These are phyloP conservation scores for Dendroctonus valens DNA, from an alignment of 1,140 invertebrate species.

Conservation along the genomic window DNA sequence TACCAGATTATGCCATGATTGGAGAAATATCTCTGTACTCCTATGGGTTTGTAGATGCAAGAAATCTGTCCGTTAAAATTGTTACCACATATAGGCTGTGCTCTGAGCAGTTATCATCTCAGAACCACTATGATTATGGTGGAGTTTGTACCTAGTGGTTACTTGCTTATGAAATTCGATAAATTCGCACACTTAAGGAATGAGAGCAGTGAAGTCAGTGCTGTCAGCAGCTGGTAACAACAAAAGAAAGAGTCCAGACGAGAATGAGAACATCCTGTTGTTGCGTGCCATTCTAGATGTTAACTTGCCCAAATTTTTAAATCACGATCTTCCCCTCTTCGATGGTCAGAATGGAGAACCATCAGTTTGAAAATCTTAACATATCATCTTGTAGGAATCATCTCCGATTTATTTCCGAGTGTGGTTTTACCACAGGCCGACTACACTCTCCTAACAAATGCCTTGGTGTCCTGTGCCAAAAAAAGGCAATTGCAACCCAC, in stretches of 20 bases:
- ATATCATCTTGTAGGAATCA: slow-evolving; percentile 57
- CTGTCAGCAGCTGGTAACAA: slow-evolving; percentile 83
- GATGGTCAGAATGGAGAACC: slow-evolving; percentile 56
- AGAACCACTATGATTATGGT: slow-evolving; percentile 89
- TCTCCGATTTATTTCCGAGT: slow-evolving; percentile 88
- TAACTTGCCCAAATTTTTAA: slow-evolving; percentile 90
- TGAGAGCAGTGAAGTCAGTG: slow-evolving; percentile 82
- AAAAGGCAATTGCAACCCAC: slow-evolving; percentile 73
- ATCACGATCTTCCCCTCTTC: slow-evolving; percentile 85
- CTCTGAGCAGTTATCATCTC: slow-evolving; percentile 83
- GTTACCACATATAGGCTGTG: slow-evolving; percentile 86
- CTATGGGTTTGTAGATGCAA: slow-evolving; percentile 80
- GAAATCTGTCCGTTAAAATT: slow-evolving; percentile 81
- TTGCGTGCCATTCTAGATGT: slow-evolving; percentile 84
- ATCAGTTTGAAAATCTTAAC: background rate
- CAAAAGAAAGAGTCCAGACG: slow-evolving; percentile 79
- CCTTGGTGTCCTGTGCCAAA: slow-evolving; percentile 55
- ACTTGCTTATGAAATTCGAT: background rate
- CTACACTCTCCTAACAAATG: slow-evolving; percentile 64
- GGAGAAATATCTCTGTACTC: slow-evolving; percentile 89
- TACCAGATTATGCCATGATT: slow-evolving; percentile 89
- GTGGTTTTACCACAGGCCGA: slow-evolving; percentile 70
- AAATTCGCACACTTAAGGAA: slow-evolving; percentile 43
- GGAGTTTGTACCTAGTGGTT: background rate
- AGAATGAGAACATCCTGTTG: slow-evolving; percentile 74